Evolutionary conservation across 2,888 invertebrate species (phyloP).

Genomic region (Rotaria macrura): DNA sequence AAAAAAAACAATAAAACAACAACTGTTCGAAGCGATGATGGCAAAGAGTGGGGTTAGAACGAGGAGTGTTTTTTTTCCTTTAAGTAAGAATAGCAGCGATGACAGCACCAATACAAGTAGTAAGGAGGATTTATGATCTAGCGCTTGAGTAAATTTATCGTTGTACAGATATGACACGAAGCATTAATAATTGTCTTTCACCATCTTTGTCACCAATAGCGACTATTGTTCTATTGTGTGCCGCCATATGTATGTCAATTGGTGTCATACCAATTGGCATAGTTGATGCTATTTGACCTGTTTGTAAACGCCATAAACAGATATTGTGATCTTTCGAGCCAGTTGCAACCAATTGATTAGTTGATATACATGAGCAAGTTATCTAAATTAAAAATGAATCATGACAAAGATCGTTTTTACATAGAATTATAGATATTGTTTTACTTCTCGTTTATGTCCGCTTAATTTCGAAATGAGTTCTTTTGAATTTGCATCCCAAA

Average conservation of each 20-base stretch:
- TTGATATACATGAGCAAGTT: conserved; percentile 31
- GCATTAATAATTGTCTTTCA: conserved; percentile 34
- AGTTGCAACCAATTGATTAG: conserved; percentile 30
- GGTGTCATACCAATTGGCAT: conserved; percentile 31
- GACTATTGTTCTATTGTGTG: conserved; percentile 33
- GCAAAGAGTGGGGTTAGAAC: neutral
- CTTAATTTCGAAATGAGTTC: conserved; percentile 23
- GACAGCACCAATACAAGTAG: neutral
- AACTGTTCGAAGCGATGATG: neutral
- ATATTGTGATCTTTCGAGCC: conserved; percentile 33
- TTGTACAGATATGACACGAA: conserved; percentile 32
- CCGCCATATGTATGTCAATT: conserved; percentile 30
- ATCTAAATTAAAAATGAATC: neutral
- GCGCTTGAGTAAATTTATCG: neutral
- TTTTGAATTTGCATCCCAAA: conserved; percentile 28
- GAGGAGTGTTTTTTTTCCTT: neutral
- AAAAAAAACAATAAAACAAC: conserved; percentile 7
- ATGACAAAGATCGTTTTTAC: too few species aligned
- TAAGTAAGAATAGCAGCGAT: neutral
- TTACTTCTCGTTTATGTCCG: conserved; percentile 33
- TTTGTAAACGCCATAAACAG: conserved; percentile 30
- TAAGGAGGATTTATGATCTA: neutral
- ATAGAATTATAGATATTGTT: neutral
- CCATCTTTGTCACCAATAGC: conserved; percentile 34
- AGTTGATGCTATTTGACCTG: conserved; percentile 25